A percentile compares a stretch with the other conserved stretches of the same genome.
Evolutionary conservation across 2,888 invertebrate species (phyloP).

Genomic region (Thereva nobilitata): DNA sequence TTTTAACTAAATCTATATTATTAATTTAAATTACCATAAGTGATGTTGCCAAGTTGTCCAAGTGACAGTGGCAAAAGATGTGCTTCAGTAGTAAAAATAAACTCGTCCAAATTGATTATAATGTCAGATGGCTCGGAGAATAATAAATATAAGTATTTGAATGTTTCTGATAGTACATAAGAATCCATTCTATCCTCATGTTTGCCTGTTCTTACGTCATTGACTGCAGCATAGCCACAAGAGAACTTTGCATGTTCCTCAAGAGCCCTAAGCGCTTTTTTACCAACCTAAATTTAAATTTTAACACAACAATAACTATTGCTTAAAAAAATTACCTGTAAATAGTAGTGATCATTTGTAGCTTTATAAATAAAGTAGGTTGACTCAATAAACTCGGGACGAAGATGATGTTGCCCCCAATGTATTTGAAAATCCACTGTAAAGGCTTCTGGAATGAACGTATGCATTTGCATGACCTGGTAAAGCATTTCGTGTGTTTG

Average conservation of each 20-base stretch:
- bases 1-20: neutral
- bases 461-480: constrained; percentile 96
- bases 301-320: neutral
- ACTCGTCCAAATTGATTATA: constrained; percentile 80
- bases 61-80: constrained; percentile 90
- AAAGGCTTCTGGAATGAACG: constrained; percentile 98
- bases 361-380: constrained; percentile 97
- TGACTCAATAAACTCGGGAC: constrained; percentile 97
- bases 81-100: constrained; percentile 91
- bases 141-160: constrained; percentile 93
- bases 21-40: constrained; percentile 52
- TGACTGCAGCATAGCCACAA: constrained; percentile 97
- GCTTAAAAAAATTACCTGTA: constrained; percentile 64
- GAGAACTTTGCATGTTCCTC: constrained; percentile 90
- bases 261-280: constrained; percentile 82
- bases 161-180: constrained; percentile 95
- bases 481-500: constrained; percentile 99
- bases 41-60: constrained; percentile 66
- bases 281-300: constrained; percentile 64
- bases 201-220: constrained; percentile 85
- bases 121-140: constrained; percentile 88
- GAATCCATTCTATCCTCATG: constrained; percentile 99
- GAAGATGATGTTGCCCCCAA: constrained; percentile 96
- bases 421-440: constrained; percentile 97
- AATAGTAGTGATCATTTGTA: constrained; percentile 93